A percentile compares a stretch with the other conserved stretches of the same genome.
phyloP scores from a whole-genome alignment of 2,113 vertebrate genomes.

The Trematocara macrostoma region DNA sequence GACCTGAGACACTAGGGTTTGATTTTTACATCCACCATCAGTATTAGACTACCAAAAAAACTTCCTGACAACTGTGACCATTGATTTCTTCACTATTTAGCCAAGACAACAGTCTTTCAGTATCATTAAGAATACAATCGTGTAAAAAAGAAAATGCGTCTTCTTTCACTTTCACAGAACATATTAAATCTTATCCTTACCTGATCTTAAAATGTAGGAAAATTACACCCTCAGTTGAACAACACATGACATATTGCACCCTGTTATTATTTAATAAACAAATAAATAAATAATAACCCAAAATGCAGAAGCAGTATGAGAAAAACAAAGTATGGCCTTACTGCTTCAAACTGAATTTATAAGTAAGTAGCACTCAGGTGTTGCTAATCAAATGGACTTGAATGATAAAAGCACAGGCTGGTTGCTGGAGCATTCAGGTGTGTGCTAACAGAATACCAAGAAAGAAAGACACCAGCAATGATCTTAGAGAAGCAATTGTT shows the following conservation, averaged over 20 bases:
- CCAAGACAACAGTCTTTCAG: background rate
- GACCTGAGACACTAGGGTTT: background rate
- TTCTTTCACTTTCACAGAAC: background rate
- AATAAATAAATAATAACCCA: background rate
- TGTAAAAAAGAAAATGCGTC: background rate
- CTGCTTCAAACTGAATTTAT: background rate
- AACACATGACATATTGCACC: background rate
- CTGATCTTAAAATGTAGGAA: background rate
- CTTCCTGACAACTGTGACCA: background rate
- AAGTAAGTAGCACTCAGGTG: background rate
- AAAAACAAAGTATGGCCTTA: background rate
- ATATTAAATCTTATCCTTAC: background rate
- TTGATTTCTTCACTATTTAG: background rate
- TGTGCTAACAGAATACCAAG: background rate
- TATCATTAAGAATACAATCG: background rate
- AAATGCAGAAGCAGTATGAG: background rate
- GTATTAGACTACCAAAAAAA: background rate
- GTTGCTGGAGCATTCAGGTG: background rate
- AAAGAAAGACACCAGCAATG: background rate
- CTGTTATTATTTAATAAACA: background rate
- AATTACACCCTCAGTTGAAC: background rate
- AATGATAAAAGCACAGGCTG: background rate
- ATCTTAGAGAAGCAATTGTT: background rate
- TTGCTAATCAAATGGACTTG: background rate
- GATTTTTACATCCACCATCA: background rate